A percentile compares a stretch with the other conserved stretches of the same genome.
These are phyloP conservation scores for Eristalis intricaria DNA, from an alignment of 2,888 invertebrate genomes.

Conservation along the genomic window DNA sequence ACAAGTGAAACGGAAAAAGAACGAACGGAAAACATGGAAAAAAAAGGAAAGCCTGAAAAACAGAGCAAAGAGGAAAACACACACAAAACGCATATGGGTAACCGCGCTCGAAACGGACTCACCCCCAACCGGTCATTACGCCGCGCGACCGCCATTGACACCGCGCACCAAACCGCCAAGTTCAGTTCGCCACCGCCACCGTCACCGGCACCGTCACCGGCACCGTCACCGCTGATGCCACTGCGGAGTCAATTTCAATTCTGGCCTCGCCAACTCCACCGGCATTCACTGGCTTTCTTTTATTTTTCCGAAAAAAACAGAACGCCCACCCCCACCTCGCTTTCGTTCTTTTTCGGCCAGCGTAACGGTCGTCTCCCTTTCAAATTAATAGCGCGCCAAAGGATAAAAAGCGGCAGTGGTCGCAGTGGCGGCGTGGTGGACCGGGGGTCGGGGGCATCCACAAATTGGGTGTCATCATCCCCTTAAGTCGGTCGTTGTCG, in stretches of 20 bases:
- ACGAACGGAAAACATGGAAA: slow-evolving; percentile 12
- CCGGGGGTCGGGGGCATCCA: slow-evolving; percentile 41
- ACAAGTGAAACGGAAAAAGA: slow-evolving; percentile 57
- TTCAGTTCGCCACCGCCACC: slow-evolving; percentile 40
- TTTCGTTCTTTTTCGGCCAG: slow-evolving; percentile 2
- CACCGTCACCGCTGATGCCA: neutral
- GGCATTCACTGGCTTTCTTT: slow-evolving; percentile 61
- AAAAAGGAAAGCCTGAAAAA: slow-evolving; percentile 7
- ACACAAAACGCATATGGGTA: slow-evolving; percentile 73
- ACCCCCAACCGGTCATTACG: slow-evolving; percentile 73
- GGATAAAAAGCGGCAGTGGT: neutral
- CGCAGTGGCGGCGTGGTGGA: slow-evolving; percentile 8
- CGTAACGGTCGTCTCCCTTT: slow-evolving; percentile 45
- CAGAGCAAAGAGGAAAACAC: slow-evolving; percentile 63
- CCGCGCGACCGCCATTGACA: slow-evolving; percentile 66
- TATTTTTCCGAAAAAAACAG: slow-evolving; percentile 43
- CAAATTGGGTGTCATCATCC: slow-evolving; percentile 72
- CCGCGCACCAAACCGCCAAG: slow-evolving; percentile 62
- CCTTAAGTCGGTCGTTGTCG: slow-evolving; percentile 68
- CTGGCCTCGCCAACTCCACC: slow-evolving; percentile 23
- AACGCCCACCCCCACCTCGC: neutral
- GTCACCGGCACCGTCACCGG: neutral
- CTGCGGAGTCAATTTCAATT: slow-evolving; percentile 69
- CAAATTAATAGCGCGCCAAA: slow-evolving; percentile 62
- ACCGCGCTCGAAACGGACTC: slow-evolving; percentile 77